Evolutionary conservation across 2,797 vertebrate genomes (phyloP), one percentile per base, ranked within the genome.

Genomic region (Falco rusticolus): DNA sequence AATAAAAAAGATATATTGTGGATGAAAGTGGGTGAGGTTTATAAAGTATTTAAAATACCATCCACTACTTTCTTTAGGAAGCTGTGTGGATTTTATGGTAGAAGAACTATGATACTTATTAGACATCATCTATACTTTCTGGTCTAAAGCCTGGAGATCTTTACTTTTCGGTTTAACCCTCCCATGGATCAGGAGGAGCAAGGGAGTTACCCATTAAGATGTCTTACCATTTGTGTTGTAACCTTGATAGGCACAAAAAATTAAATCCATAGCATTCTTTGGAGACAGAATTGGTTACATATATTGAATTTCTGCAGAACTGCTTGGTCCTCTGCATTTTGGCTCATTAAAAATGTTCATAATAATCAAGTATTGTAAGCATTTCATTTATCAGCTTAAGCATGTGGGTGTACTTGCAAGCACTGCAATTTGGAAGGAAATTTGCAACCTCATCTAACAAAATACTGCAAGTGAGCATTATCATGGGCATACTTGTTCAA

Each of bases 391-490:
- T 78, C 79, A 95, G 16, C 41, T 89, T 88, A 79, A 80, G 51
- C n/a, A 11, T 50, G n/a, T 94, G 82, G 34, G 19, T 45, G 56
- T 69, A 51, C 54, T 86, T 88, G 83, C 76, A 56, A 95, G 80
- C 76, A 88, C 33, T 75, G 77, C 45, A 87, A 7, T 95, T 95
- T 88, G 54, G 37, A 95, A 91, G 53, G 37, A 93, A 94, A 95
- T 80, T 68, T 94, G 64, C 83, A 83, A 34, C 16, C 26, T 86
- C 50, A 83, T 80, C n/a, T 85, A 78, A 72, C n/a, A 65, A 90
- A 93, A 83, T 56, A 43, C 51, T 43, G 45, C 39, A 79, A 81
- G 75, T 2, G 7, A 92, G 43, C 33, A 37, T 86, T 95, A 66
- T 53, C 24, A 24, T 34, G 41, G 20, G 12, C 11, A 13, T 26